Evolutionary conservation across 2,888 invertebrate genomes (phyloP), one percentile per base, ranked within the genome.

Genomic region (Nematopogon swammerdamellus): DNA sequence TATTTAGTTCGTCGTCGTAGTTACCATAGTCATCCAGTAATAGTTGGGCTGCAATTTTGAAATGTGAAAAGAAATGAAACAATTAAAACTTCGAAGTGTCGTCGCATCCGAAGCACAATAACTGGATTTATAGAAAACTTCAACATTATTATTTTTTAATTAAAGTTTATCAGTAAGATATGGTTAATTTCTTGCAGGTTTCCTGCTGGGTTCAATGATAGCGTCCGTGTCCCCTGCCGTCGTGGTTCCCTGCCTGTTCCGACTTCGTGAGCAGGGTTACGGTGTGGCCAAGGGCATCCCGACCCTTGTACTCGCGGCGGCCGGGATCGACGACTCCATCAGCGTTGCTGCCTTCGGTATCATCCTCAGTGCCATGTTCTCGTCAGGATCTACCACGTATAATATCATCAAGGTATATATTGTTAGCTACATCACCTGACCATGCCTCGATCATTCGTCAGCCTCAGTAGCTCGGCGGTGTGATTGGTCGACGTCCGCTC

Each of bases 191-290:
- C 5, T 25, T 25, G 30, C 58, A 80, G 80, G 64, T 47, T 82
- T 91, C 55, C 82, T 92, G 51, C 73, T 92, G 29, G 92, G 92
- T 18, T 85, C 88, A 51, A 85, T 91, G 61, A 81, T 92, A 55
- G 91, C 92, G 0, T 95, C 94, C 1, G 94, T 95, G 0, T 92
- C 93, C 0, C 94, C 95, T 4, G 95, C 95, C 6, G 93, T 95
- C 3, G 90, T 95, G 8, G 94, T 95, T 0, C 93, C 95, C 0
- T 89, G 91, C 58, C 81, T 95, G 55, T 85, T 95, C 59, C 79
- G 86, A 52, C 72, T 94, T 11, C 83, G 91, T 43, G 84, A 84
- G 52, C 84, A 84, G 58, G 83, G 85, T 0, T 91, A 90, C 60
- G 94, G 95, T 1, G 86, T 89, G 1, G 85, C 87, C 29, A 91